Evolutionary conservation across 1,140 invertebrate genomes (phyloP).

Genomic region (Bombyx mandarina): DNA sequence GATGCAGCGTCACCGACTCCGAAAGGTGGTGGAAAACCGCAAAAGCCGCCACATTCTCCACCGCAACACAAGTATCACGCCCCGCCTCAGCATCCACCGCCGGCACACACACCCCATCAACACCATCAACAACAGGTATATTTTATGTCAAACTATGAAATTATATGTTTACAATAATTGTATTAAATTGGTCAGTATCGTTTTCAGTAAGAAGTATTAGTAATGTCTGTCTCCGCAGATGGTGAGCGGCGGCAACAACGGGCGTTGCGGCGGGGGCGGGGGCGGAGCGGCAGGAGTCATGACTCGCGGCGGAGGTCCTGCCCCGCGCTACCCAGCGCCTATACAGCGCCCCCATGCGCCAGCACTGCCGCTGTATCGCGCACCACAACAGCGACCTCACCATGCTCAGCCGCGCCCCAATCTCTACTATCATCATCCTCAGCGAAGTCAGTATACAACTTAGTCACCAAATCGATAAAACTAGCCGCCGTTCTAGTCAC

Average conservation of each 20-base stretch:
- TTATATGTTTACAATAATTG: background rate
- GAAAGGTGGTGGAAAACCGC: conserved; percentile 42
- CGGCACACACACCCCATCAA: conserved; percentile 28
- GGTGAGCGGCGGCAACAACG: conserved; percentile 48
- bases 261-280: conserved; percentile 30
- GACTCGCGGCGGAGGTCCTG: conserved; percentile 37
- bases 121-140: conserved; percentile 37
- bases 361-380: conserved; percentile 43
- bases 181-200: conserved; percentile 3
- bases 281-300: conserved; percentile 27
- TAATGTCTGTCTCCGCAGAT: conserved; percentile 26
- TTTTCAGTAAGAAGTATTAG: conserved; percentile 9
- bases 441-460: conserved; percentile 43
- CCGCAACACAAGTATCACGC: conserved; percentile 66
- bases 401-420: conserved; percentile 31
- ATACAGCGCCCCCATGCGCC: conserved; percentile 63
- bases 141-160: background rate
- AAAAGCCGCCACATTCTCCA: conserved; percentile 58
- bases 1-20: conserved; percentile 54
- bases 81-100: conserved; percentile 29
- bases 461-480: background rate
- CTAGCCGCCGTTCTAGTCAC: too few relatives aligned
- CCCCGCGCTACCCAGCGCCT: conserved; percentile 62
- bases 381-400: conserved; percentile 33
- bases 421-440: conserved; percentile 47